Conservation (phyloP, 2,888 invertebrate genomes). For the Morpho helenor region DNA sequence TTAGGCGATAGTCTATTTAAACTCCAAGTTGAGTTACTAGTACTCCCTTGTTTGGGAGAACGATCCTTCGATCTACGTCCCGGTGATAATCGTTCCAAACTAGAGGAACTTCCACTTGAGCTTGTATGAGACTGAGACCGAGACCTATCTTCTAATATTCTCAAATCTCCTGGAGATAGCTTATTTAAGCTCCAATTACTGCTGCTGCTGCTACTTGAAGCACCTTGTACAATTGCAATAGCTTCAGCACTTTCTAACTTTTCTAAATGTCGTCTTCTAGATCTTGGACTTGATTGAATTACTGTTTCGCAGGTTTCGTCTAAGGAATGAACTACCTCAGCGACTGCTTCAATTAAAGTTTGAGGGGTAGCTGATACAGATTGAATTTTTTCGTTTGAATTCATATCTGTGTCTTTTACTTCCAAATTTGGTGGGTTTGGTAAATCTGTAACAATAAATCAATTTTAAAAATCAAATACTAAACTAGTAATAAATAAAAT, state of each 20-base stretch:
- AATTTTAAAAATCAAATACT: neutral
- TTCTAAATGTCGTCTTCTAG: conserved; percentile 72
- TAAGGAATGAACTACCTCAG: conserved; percentile 82
- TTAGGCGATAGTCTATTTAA: conserved; percentile 71
- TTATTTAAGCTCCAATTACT: conserved; percentile 77
- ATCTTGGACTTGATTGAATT: conserved; percentile 80
- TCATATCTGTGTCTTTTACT: conserved; percentile 39
- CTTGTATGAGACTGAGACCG: conserved; percentile 73
- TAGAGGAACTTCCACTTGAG: conserved; percentile 74
- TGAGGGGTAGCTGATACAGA: conserved; percentile 53
- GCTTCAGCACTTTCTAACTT: conserved; percentile 70
- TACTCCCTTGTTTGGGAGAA: conserved; percentile 72
- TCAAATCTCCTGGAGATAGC: conserved; percentile 70
- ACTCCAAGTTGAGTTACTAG: conserved; percentile 74
- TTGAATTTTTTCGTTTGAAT: conserved; percentile 38
- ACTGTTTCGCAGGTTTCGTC: conserved; percentile 85
- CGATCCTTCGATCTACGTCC: conserved; percentile 72
- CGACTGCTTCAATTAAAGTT: conserved; percentile 81
- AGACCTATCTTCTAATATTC: conserved; percentile 69
- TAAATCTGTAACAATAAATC: conserved; percentile 46
- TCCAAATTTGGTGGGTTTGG: conserved; percentile 39
- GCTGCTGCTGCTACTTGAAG: conserved; percentile 73
- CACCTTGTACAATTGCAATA: conserved; percentile 67
- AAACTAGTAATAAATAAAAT: neutral
- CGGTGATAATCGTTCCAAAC: conserved; percentile 70